Evolutionary conservation across 2,113 vertebrate species (phyloP).

Genomic region (Stegostoma tigrinum): DNA sequence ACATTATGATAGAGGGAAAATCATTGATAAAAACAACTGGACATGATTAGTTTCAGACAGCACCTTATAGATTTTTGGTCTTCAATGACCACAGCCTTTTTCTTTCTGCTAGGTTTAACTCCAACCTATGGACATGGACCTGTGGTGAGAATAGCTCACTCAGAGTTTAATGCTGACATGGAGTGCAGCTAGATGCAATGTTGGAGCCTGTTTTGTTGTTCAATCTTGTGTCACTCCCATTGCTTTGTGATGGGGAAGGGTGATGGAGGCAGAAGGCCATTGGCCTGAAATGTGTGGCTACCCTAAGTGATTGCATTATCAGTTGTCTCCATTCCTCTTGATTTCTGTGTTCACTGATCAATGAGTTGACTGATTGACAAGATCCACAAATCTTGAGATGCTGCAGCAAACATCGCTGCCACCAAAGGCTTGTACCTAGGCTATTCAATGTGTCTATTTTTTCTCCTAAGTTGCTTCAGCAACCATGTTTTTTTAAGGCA

Average conservation of each 20-base stretch:
- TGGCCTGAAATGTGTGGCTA: background rate
- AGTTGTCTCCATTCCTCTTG: background rate
- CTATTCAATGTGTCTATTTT: background rate
- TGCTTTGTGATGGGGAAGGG: background rate
- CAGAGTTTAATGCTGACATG: background rate
- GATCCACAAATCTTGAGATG: background rate
- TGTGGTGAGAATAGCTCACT: background rate
- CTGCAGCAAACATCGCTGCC: background rate
- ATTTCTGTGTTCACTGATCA: background rate
- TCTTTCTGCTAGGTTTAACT: background rate
- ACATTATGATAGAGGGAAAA: background rate
- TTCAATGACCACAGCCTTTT: background rate
- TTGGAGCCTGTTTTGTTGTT: background rate
- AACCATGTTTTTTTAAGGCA: background rate
- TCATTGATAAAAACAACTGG: too few species aligned
- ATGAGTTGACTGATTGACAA: background rate
- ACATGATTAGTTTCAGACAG: too few species aligned
- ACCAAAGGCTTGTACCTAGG: background rate
- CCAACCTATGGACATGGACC: background rate
- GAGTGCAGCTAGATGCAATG: background rate
- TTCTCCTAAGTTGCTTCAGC: background rate
- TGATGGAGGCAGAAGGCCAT: background rate
- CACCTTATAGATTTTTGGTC: background rate
- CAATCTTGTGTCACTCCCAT: background rate
- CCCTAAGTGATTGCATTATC: background rate